Evolutionary conservation across 2,113 vertebrate genomes (phyloP), one percentile per base, ranked within the genome.

Genomic region (Oriolus oriolus): DNA sequence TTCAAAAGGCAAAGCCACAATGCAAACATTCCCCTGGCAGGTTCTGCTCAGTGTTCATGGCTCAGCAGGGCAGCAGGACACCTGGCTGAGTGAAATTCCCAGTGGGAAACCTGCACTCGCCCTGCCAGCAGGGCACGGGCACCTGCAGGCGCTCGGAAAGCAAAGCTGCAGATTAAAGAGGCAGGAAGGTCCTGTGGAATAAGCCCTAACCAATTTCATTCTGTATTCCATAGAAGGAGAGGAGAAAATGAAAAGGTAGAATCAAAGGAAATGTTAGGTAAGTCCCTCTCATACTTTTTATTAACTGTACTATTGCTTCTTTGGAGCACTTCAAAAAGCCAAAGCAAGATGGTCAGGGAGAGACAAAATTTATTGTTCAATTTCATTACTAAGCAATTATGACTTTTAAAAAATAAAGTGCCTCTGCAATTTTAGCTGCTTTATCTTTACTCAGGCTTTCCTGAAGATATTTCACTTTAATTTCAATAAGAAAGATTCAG

Each of bases 51-150:
- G 98, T 98, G 98, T 98, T 98, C 98, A 98, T 97, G 93, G 97
- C 98, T 98, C 98, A 97, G 96, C 54, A 7, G 96, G 97, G 97
- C 97, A 97, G 97, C 97, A 93, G 63, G 97, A 98, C 98, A 98
- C 98, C 98, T 98, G 95, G 97, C 98, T 98, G 98, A 98, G 98
- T 98, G 98, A 98, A 98, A 98, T 97, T 98, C 98, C 97, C 98
- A 69, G 97, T 98, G 96, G 98, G 97, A 98, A 97, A 65, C 87
- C 95, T 97, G 98, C 98, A 97, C 98, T 98, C 87, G 89, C 98
- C 97, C 97, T 95, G 95, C 96, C 98, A 98, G 98, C 97, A 90
- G 98, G 98, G 97, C 94, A 91, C 33, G 44, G 96, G 96, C 98
- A 98, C 97, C 98, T 98, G 98, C 94, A 92, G 97, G 96, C 44